These are phyloP conservation scores for Sus cebifrons DNA, from an alignment of 2,797 vertebrate genomes.

Conservation along the genomic window DNA sequence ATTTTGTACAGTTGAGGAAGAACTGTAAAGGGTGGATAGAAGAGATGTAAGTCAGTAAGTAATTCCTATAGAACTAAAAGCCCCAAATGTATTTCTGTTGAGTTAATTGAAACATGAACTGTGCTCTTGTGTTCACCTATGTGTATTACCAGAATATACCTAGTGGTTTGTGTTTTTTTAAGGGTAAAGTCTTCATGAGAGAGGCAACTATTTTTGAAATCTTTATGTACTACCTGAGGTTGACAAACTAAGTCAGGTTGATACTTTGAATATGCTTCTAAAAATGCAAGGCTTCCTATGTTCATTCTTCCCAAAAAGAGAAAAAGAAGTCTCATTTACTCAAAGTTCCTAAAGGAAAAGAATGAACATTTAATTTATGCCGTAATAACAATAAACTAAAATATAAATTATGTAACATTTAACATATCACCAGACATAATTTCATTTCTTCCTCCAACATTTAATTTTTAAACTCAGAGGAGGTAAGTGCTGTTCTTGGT, in stretches of 20 bases:
- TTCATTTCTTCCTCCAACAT: neutral
- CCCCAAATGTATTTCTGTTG: neutral
- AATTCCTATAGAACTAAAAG: neutral
- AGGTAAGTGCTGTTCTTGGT: neutral
- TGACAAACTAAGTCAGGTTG: constrained; percentile 43
- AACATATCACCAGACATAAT: neutral
- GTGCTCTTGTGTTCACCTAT: constrained; percentile 10
- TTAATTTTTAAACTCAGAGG: constrained; percentile 2
- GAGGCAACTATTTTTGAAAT: neutral
- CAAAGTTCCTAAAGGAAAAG: constrained; percentile 27
- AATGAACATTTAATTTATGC: constrained; percentile 54
- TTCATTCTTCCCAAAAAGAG: constrained; percentile 62
- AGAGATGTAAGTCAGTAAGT: constrained; percentile 2
- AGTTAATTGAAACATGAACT: neutral
- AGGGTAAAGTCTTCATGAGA: constrained; percentile 22
- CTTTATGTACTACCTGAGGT: neutral
- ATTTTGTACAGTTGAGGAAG: neutral
- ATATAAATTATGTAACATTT: neutral
- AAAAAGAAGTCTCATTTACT: constrained; percentile 64
- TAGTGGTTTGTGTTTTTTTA: neutral
- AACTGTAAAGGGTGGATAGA: neutral
- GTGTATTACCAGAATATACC: neutral
- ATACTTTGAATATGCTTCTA: constrained; percentile 50
- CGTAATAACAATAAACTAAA: neutral
- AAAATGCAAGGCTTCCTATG: constrained; percentile 38